Conservation (phyloP, 2,113 vertebrate species). For the Psammodynastes pulverulentus region DNA sequence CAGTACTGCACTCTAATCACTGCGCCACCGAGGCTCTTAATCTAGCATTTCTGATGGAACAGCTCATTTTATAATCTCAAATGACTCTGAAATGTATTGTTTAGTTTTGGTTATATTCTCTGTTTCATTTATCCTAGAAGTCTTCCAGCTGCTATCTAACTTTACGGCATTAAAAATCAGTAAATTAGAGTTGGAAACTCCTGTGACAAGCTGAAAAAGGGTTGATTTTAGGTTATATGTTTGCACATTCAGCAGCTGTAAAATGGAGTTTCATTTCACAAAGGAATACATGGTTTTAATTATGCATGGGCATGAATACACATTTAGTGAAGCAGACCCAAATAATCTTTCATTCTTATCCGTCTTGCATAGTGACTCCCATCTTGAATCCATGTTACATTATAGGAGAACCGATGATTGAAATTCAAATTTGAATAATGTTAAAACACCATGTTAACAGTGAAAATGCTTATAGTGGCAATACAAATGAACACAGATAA, state of each 20-base stretch:
- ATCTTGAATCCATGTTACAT: slow-evolving; percentile 18
- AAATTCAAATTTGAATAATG: slow-evolving; percentile 44
- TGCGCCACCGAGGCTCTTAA: too few species aligned
- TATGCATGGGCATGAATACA: slow-evolving; percentile 26
- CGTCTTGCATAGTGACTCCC: slow-evolving; percentile 24
- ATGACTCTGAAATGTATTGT: neutral
- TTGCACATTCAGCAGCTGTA: slow-evolving; percentile 3
- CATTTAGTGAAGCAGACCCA: slow-evolving; percentile 31
- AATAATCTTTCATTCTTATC: slow-evolving; percentile 24
- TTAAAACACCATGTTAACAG: slow-evolving; percentile 40
- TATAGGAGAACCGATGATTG: slow-evolving; percentile 19
- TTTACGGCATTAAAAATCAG: neutral
- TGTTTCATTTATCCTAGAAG: neutral
- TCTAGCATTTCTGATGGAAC: neutral
- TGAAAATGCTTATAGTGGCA: slow-evolving; percentile 32
- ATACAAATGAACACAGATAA: slow-evolving; percentile 31
- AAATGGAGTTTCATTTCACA: slow-evolving; percentile 22
- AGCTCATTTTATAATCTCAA: neutral
- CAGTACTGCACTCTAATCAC: too few species aligned
- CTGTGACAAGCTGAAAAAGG: too few species aligned
- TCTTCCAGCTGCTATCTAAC: neutral
- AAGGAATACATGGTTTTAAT: slow-evolving; percentile 43
- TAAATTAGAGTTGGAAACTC: neutral
- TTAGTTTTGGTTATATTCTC: neutral
- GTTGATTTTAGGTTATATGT: neutral